phyloP scores from a whole-genome alignment of 2,113 vertebrate genomes.

The Podocnemis expansa region DNA sequence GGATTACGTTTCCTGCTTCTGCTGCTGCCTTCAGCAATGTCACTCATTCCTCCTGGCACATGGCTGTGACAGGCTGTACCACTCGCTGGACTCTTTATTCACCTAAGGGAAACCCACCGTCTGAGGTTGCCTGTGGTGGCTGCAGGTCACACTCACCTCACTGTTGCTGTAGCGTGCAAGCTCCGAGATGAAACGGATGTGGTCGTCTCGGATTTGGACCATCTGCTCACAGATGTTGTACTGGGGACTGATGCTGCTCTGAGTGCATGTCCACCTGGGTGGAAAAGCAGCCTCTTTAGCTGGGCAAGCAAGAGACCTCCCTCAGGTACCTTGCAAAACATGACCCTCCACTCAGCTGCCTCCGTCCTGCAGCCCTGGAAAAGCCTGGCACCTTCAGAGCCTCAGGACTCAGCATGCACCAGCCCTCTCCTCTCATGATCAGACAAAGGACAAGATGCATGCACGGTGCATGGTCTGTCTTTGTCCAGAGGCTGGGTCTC shows the following conservation, averaged over 20 bases:
- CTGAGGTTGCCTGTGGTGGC: neutral
- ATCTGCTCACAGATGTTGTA: conserved; percentile 99
- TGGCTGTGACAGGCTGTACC: accelerated
- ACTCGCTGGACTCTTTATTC: neutral
- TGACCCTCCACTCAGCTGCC: neutral
- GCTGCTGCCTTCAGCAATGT: neutral
- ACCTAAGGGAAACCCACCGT: neutral
- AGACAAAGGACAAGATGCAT: neutral
- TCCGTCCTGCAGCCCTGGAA: neutral
- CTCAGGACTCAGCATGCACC: neutral
- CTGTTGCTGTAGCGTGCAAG: conserved; percentile 99
- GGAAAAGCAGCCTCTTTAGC: conserved; percentile 54
- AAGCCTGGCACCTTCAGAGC: neutral
- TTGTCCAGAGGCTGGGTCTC: neutral
- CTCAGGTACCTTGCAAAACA: neutral
- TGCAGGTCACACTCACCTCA: conserved; percentile 76
- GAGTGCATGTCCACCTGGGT: conserved; percentile 96
- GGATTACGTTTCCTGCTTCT: neutral
- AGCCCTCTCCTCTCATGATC: neutral
- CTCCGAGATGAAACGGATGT: conserved; percentile 99
- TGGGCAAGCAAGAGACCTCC: neutral
- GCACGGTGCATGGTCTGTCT: neutral
- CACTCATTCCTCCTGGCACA: too few relatives aligned
- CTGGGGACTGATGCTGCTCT: conserved; percentile 98
- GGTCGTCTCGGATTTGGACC: conserved; percentile 98